phyloP scores from a whole-genome alignment of 2,888 invertebrate genomes.

The Sinopyrophorus schimmeli region DNA sequence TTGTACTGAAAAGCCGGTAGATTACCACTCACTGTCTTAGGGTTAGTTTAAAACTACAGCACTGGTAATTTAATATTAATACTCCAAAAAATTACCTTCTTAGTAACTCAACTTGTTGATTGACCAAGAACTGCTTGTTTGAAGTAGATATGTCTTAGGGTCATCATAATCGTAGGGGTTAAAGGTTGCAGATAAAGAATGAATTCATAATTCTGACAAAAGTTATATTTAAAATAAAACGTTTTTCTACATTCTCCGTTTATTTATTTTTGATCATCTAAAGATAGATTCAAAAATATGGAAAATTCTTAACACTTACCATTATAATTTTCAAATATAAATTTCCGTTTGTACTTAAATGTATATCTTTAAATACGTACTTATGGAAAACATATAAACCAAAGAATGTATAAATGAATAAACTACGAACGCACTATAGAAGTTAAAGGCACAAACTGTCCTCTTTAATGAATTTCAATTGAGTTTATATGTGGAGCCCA shows the following conservation, averaged over 20 bases:
- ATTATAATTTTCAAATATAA: neutral
- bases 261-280: slow-evolving; percentile 9
- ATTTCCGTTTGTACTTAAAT: neutral
- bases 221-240: slow-evolving; percentile 24
- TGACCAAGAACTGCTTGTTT: slow-evolving; percentile 40
- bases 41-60: neutral
- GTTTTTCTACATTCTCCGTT: slow-evolving; percentile 10
- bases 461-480: slow-evolving; percentile 54
- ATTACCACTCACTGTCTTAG: too few relatives aligned
- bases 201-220: slow-evolving; percentile 24
- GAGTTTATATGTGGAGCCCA: slow-evolving; percentile 56
- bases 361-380: slow-evolving; percentile 5
- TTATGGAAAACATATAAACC: slow-evolving; percentile 18
- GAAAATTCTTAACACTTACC: neutral
- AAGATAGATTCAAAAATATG: neutral
- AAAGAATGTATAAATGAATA: slow-evolving; percentile 18
- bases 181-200: slow-evolving; percentile 42
- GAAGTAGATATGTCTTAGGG: slow-evolving; percentile 41
- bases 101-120: slow-evolving; percentile 30
- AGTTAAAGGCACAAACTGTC: slow-evolving; percentile 45
- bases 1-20: neutral
- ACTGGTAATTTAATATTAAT: slow-evolving; percentile 8
- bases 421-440: slow-evolving; percentile 40
- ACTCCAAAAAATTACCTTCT: slow-evolving; percentile 30
- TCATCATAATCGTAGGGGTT: slow-evolving; percentile 42